Base-by-base conservation (phyloP, 1,140 invertebrate species). In the Melitaea cinxia region DNA sequence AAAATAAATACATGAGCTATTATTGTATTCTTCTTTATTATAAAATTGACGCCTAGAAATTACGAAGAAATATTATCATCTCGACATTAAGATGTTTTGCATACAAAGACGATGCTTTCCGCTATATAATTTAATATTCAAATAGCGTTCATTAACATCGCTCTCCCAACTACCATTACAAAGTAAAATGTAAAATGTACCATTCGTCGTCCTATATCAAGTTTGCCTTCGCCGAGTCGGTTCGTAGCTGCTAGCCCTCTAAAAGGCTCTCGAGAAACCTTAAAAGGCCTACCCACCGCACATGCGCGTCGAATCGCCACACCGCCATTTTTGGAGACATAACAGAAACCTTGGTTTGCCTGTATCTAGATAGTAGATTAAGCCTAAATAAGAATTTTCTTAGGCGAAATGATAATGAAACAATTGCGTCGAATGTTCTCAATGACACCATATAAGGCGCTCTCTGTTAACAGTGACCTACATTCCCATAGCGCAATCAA, bases 201-300 rank as follows among this genome's bases (percentile, higher is more conserved):
- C 66, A 63, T 54, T 68, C 45, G 65, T 54, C 68, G 65, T 35
- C 62, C 57, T 70, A 73, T 76, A 72, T 72, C 68, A 70, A 61
- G 72, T 73, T 80, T 64, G 71, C 81, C 82, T 79, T 87, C 78
- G 56, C 19, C 65, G 60, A 77, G 73, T 47, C 61, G 35, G 35
- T 37, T 37, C 4, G 37, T 42, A 42, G 37, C 37, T 64, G 72
- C 73, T 80, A 84, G 77, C 78, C 78, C 73, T 73, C 72, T 81
- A 80, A 77, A 83, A 83, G 82, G 80, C 77, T 81, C 71, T 73
- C 58, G 56, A 65, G 76, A 80, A 78, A 65, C 85, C 85, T 66
- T 88, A 88, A 83, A 88, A 80, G 85, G 85, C 58, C 47, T 78
- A 83, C 61, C 47, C 52, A 58, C 56, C 56, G 75, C 75, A 78